Evolutionary conservation across 2,797 vertebrate species (phyloP).

Genomic region (Tinamus major): DNA sequence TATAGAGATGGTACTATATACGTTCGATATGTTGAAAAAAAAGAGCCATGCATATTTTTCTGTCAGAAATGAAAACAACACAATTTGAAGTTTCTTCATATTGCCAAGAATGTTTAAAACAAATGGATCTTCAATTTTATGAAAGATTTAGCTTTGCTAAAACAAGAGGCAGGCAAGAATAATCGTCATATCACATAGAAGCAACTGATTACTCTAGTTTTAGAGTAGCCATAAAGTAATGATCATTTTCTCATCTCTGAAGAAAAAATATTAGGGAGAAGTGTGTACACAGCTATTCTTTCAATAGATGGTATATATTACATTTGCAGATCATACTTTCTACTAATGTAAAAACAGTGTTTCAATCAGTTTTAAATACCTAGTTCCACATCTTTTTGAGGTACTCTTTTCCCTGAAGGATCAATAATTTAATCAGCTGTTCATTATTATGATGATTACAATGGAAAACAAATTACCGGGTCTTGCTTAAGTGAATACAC

Average conservation of each 20-base stretch:
- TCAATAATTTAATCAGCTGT: constrained; percentile 43
- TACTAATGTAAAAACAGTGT: not conserved
- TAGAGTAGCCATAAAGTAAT: constrained; percentile 5
- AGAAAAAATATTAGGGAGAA: not conserved
- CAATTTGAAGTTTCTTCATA: constrained; percentile 6
- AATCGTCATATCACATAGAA: constrained; percentile 14
- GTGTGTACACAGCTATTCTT: not conserved
- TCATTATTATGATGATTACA: constrained; percentile 35
- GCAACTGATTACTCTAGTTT: constrained; percentile 7
- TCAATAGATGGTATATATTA: not conserved
- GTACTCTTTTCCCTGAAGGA: not conserved
- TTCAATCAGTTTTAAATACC: not conserved
- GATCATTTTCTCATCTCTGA: not conserved
- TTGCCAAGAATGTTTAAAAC: constrained; percentile 36
- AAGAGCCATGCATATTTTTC: not conserved
- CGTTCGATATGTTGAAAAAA: constrained; percentile 17
- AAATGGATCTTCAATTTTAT: not conserved
- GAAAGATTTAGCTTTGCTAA: constrained; percentile 14
- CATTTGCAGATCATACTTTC: not conserved
- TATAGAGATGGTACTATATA: not conserved
- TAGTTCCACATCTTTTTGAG: not conserved
- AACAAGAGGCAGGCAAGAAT: not conserved
- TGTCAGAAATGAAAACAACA: constrained; percentile 53
- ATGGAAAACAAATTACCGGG: not conserved
- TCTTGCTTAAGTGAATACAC: constrained; percentile 5